phyloP scores from a whole-genome alignment of 2,113 vertebrate species.

The Mormoops blainvillei region DNA sequence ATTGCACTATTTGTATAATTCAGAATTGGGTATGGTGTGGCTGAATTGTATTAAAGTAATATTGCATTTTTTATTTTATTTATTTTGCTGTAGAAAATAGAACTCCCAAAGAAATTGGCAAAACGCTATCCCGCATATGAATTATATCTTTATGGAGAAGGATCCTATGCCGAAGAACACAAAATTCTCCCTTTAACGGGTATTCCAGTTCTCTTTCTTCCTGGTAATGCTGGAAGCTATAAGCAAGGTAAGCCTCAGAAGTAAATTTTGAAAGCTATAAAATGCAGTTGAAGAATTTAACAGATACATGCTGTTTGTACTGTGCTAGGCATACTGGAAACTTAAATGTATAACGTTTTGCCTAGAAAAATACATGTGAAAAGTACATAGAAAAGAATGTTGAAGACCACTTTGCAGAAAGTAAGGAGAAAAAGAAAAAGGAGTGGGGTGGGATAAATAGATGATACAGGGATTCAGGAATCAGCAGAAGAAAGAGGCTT shows the following conservation, averaged over 20 bases:
- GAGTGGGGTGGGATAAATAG: not conserved
- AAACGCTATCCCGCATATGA: conserved; percentile 91
- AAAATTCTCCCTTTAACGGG: conserved; percentile 88
- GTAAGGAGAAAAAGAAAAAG: not conserved
- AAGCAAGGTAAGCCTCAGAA: conserved; percentile 89
- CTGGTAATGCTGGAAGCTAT: conserved; percentile 96
- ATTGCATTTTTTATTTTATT: not conserved
- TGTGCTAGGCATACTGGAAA: not conserved
- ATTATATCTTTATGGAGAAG: conserved; percentile 96
- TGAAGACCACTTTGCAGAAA: not conserved
- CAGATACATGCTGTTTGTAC: not conserved
- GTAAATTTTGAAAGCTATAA: not conserved
- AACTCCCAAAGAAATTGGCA: conserved; percentile 88
- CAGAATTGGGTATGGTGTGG: not conserved
- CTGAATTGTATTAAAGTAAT: conserved; percentile 12
- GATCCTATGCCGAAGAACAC: conserved; percentile 90
- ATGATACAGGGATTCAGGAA: not conserved
- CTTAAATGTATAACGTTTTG: not conserved
- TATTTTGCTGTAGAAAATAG: conserved; percentile 85
- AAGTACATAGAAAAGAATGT: not conserved
- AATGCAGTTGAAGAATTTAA: not conserved
- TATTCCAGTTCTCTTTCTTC: conserved; percentile 96
- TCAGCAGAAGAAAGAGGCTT: not conserved
- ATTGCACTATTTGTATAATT: not conserved
- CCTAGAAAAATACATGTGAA: not conserved